Evolutionary conservation across 2,113 vertebrate species (phyloP), one percentile per base, ranked within the genome.

Genomic region (Hippopotamus amphibius): DNA sequence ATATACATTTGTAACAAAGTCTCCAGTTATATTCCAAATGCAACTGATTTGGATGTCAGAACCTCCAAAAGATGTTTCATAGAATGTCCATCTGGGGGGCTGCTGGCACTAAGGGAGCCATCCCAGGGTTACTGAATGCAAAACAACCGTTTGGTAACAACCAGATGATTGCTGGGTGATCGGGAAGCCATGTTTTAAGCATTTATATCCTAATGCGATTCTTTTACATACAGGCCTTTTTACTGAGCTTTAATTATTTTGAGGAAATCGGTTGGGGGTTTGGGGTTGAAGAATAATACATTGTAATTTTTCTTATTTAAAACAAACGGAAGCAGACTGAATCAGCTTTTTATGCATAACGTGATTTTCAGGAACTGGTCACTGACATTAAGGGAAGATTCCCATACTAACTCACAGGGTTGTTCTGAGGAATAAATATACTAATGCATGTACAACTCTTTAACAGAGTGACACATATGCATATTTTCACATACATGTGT

Each of bases 281-380:
- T 65, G 59, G 17, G 24, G 55, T 55, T 65, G 21, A 72, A 82
- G 50, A 26, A 46, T 16, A 59, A 55, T 26, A 8, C 12, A 41
- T 3, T 93, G 37, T 28, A 33, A 41, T 55, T 66, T 91, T 92
- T 81, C 43, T 63, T 69, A 85, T 48, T 89, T 55, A 11, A 91
- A 95, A 93, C 1, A 26, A 85, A 95, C 95, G 33, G 16, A 88
- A 95, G 43, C 69, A 61, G 65, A 74, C n/a, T n/a, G 3, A 37
- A 72, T 65, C 41, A 57, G 26, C 17, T 43, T 72, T 88, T 53
- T 26, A 43, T 24, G 55, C 5, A 72, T 79, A 80, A 43, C 4
- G 26, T 46, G 53, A 79, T 46, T 71, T 88, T 72, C n/a, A 88
- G 69, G 33, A 83, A 59, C n/a, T n/a, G 48, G 22, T 50, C 37